Conservation (phyloP, 2,113 vertebrate species). For the Typhlomys cinereus region DNA sequence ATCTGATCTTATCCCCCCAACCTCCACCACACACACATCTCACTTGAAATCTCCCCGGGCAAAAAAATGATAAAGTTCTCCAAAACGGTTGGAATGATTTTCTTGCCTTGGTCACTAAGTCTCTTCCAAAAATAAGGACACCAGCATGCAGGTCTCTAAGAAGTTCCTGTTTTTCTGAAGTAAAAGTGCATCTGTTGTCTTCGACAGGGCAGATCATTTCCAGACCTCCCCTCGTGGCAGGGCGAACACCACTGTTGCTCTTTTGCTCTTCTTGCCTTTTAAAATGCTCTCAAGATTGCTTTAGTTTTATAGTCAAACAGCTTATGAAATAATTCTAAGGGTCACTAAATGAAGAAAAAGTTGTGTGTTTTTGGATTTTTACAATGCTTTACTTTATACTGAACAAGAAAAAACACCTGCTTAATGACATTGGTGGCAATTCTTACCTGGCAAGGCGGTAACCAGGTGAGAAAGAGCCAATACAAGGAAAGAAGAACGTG, state of each 20-base stretch:
- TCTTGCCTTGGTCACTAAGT: not conserved
- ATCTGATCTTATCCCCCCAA: too few species aligned
- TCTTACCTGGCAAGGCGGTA: not conserved
- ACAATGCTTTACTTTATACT: not conserved
- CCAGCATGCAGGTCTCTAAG: not conserved
- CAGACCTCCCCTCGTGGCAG: not conserved
- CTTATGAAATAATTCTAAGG: slow-evolving; percentile 3
- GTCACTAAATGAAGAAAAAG: not conserved
- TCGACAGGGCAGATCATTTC: not conserved
- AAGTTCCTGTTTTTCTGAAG: not conserved
- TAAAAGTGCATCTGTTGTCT: slow-evolving; percentile 23
- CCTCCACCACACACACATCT: not conserved
- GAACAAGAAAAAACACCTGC: not conserved
- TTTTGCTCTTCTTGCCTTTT: not conserved
- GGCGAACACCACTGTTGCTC: not conserved
- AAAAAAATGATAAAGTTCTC: not conserved
- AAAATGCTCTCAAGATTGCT: not conserved
- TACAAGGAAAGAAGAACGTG: not conserved
- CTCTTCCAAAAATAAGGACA: not conserved
- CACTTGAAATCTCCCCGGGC: not conserved
- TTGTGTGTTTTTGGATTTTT: not conserved
- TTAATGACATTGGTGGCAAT: not conserved
- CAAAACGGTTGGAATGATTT: not conserved
- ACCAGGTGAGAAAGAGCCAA: rapidly evolving
- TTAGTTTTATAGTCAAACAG: not conserved